phyloP scores from a whole-genome alignment of 2,113 vertebrate genomes.

The Pelusios castaneus region DNA sequence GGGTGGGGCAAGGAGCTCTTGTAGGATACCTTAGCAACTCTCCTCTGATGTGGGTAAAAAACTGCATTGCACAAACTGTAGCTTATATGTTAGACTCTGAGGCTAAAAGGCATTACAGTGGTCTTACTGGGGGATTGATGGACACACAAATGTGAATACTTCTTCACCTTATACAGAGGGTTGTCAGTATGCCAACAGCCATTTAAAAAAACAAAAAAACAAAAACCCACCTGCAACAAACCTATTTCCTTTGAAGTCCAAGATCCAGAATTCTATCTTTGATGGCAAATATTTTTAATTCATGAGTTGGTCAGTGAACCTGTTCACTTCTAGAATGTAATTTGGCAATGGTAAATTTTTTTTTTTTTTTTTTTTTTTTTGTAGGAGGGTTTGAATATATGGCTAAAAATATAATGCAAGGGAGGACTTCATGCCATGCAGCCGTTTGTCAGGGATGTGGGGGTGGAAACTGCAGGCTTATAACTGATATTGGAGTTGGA shows the following conservation, averaged over 20 bases:
- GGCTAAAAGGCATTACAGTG: neutral
- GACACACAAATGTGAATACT: neutral
- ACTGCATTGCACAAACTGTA: neutral
- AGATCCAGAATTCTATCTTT: neutral
- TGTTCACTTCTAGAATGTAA: neutral
- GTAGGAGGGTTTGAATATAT: neutral
- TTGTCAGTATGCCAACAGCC: neutral
- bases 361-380: too few species aligned
- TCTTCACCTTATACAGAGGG: neutral
- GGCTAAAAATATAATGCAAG: neutral
- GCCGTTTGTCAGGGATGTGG: neutral
- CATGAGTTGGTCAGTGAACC: neutral
- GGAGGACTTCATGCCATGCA: neutral
- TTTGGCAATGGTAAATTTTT: too few species aligned
- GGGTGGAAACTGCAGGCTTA: neutral
- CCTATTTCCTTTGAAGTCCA: neutral
- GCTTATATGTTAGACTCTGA: neutral
- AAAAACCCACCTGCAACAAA: neutral
- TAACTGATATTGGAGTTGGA: neutral
- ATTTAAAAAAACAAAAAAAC: too few species aligned
- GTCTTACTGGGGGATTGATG: too few species aligned
- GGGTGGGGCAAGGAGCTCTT: neutral
- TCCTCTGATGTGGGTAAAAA: neutral
- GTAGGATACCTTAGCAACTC: neutral
- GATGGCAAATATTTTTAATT: neutral